phyloP scores from a whole-genome alignment of 2,888 invertebrate genomes.

The Iselma pallidipennis region DNA sequence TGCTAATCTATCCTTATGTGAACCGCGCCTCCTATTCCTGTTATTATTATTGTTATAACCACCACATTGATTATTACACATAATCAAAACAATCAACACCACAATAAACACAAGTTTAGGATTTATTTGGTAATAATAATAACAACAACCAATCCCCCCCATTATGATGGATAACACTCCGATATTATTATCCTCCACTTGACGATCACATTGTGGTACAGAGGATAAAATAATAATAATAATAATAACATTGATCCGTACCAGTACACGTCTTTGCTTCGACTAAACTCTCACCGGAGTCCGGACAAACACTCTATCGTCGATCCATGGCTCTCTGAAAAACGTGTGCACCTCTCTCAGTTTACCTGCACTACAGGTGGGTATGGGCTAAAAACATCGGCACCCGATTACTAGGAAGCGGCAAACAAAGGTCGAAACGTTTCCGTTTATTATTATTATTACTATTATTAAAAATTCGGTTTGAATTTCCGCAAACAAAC shows the following conservation, averaged over 20 bases:
- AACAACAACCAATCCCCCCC: constrained; percentile 9
- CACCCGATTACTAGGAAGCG: background rate
- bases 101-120: constrained; percentile 9
- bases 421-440: background rate
- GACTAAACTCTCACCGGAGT: constrained; percentile 4
- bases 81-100: constrained; percentile 17
- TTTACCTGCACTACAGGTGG: constrained; percentile 3
- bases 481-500: background rate
- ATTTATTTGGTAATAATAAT: constrained; percentile 11
- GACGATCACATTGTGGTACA: background rate
- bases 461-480: background rate
- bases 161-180: background rate
- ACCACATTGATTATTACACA: constrained; percentile 11
- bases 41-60: constrained; percentile 9
- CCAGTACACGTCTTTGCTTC: background rate
- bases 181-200: background rate
- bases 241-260: background rate
- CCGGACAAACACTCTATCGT: background rate
- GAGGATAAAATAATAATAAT: background rate
- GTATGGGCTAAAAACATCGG: background rate
- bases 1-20: constrained; percentile 20
- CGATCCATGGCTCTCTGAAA: background rate
- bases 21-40: constrained; percentile 18
- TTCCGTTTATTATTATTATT: too few species aligned
- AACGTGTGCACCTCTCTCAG: background rate